Evolutionary conservation across 2,888 invertebrate genomes (phyloP).

Genomic region (Lithophane leautieri): DNA sequence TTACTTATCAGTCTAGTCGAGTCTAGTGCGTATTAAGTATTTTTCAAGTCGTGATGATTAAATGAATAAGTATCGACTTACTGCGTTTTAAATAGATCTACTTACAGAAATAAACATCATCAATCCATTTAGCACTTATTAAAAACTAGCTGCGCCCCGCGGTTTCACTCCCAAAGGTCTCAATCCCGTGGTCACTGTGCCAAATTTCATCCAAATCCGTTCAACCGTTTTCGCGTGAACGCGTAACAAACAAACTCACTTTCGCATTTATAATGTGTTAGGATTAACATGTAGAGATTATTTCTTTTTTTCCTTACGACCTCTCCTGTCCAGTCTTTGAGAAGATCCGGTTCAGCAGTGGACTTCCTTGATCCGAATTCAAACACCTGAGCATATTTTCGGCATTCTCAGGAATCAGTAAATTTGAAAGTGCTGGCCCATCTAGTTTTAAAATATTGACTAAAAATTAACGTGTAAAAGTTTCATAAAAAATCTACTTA

Average conservation of each 20-base stretch:
- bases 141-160: neutral
- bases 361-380: neutral
- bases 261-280: too few relatives aligned
- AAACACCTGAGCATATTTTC: neutral
- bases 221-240: too few relatives aligned
- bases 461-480: neutral
- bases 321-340: too few relatives aligned
- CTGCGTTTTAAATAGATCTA: neutral
- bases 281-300: neutral
- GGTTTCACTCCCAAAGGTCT: too few relatives aligned
- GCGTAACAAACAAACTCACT: too few relatives aligned
- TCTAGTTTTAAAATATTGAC: neutral
- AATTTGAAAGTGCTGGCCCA: neutral
- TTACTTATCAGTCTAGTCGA: conserved; percentile 1
- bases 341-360: neutral
- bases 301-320: neutral
- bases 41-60: conserved; percentile 7
- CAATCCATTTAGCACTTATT: neutral
- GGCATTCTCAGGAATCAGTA: neutral
- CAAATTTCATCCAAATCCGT: too few relatives aligned
- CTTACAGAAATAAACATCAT: neutral
- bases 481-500: neutral
- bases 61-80: neutral
- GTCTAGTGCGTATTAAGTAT: conserved; percentile 1
- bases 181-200: too few relatives aligned